A percentile compares a stretch with the other conserved stretches of the same genome.
These are phyloP conservation scores for Peribatodes rhomboidaria DNA, from an alignment of 2,888 invertebrate genomes.

Conservation along the genomic window DNA sequence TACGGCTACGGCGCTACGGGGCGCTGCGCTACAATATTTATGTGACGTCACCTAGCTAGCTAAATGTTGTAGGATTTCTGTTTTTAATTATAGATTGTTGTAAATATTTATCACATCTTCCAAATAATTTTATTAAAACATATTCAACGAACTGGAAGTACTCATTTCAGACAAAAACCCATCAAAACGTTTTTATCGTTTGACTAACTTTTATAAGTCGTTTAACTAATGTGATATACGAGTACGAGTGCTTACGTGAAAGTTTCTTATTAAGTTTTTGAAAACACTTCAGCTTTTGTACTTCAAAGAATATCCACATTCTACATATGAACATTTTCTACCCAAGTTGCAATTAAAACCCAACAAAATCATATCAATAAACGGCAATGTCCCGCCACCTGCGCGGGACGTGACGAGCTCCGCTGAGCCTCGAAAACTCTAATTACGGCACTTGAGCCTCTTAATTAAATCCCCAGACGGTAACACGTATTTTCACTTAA, in stretches of 20 bases:
- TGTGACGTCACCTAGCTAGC: slow-evolving; percentile 13
- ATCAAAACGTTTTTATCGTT: not conserved
- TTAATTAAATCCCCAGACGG: slow-evolving; percentile 65
- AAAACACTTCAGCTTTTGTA: slow-evolving; percentile 2
- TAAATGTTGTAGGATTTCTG: too few relatives aligned
- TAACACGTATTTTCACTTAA: slow-evolving; percentile 57
- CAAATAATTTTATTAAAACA: not conserved
- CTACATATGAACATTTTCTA: not conserved
- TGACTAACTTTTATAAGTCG: not conserved
- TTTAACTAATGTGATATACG: not conserved
- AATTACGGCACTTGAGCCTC: slow-evolving; percentile 66
- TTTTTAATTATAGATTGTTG: too few relatives aligned
- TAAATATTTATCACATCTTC: too few relatives aligned
- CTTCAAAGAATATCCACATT: not conserved
- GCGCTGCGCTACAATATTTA: slow-evolving; percentile 54
- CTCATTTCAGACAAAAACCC: not conserved
- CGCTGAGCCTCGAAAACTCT: slow-evolving; percentile 52
- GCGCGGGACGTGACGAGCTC: slow-evolving; percentile 35
- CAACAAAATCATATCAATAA: slow-evolving; percentile 34
- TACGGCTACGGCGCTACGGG: slow-evolving; percentile 36
- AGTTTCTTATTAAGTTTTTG: slow-evolving; percentile 13
- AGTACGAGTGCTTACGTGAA: too few relatives aligned
- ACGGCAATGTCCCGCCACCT: slow-evolving; percentile 38
- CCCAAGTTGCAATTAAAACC: slow-evolving; percentile 8
- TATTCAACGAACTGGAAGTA: not conserved